Evolutionary conservation across 2,113 vertebrate genomes (phyloP).

Genomic region (Agelaius tricolor): DNA sequence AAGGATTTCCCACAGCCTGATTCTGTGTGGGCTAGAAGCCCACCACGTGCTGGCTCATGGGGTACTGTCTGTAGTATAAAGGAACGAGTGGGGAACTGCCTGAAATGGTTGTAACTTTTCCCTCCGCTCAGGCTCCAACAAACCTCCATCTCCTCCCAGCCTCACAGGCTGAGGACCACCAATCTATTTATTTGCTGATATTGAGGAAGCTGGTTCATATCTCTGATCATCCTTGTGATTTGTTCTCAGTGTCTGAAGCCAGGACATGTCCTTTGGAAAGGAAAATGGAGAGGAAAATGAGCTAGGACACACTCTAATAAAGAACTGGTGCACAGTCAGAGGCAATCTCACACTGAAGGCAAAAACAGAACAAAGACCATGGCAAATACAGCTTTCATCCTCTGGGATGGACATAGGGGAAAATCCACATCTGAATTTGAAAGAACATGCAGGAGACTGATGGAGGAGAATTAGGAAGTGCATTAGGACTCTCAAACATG

Average conservation of each 20-base stretch:
- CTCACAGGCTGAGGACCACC: neutral
- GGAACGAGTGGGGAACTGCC: neutral
- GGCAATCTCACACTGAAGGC: neutral
- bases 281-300: neutral
- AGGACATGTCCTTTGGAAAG: neutral
- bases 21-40: neutral
- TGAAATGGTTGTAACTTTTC: neutral
- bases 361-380: neutral
- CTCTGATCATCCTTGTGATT: neutral
- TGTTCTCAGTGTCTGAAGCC: neutral
- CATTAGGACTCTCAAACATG: slow-evolving; percentile 9
- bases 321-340: neutral
- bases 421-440: neutral
- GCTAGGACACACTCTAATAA: neutral
- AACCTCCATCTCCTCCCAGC: neutral
- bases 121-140: neutral
- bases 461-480: neutral
- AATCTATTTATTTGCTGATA: neutral
- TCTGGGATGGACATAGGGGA: neutral
- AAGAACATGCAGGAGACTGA: neutral
- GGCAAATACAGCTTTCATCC: neutral
- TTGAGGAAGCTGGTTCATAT: neutral
- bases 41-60: rapidly evolving
- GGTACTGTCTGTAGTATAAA: rapidly evolving
- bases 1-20: neutral